Evolutionary conservation across 1,140 invertebrate genomes (phyloP), one percentile per base, ranked within the genome.

Genomic region (Meloidogyne chitwoodi): DNA sequence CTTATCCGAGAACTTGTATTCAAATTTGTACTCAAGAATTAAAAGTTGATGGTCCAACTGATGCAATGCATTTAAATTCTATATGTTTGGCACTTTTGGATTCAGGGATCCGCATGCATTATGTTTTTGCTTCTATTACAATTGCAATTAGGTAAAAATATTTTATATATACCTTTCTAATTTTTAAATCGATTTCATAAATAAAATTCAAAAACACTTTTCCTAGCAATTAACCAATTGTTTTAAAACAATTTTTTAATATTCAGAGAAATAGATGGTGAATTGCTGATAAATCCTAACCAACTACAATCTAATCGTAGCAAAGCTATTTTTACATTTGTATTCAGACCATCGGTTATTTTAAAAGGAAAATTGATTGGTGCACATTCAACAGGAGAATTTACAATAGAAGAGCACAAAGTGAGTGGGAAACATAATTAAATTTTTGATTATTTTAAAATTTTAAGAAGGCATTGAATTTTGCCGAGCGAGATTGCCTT

Each of bases 71-170:
- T 19, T 31, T 77, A 16, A 77, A 77, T 64, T 44, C 38, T 27
- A 19, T 77, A n/a, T 72, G 67, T 66, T 31, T 80, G 41, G 81
- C 80, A 8, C 41, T 80, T 26, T 62, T 80, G n/a, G 79, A 80
- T 29, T 68, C 80, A 67, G 79, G 80, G 8, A 72, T 80, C 56
- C 74, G 68, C 24, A 71, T 80, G 80, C 48, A 76, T 34, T 74
- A 72, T 48, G 41, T 77, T 27, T 80, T 80, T 66, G 80, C 56
- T 3, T 77, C 79, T 62, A 31, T 80, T 5, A 61, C 68, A 8
- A 64, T 80, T 62, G 72, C 41, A 6, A 44, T 56, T 56, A 56
- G 48, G 48, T 56, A 56, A 56, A 10, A 38, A 38, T 8, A 38
- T 31, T 31, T 31, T 31, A n/a, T 31, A 31, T 6, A 31, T 31